Base-by-base conservation (phyloP, 2,797 vertebrate genomes). In the Gadopsis marmoratus region DNA sequence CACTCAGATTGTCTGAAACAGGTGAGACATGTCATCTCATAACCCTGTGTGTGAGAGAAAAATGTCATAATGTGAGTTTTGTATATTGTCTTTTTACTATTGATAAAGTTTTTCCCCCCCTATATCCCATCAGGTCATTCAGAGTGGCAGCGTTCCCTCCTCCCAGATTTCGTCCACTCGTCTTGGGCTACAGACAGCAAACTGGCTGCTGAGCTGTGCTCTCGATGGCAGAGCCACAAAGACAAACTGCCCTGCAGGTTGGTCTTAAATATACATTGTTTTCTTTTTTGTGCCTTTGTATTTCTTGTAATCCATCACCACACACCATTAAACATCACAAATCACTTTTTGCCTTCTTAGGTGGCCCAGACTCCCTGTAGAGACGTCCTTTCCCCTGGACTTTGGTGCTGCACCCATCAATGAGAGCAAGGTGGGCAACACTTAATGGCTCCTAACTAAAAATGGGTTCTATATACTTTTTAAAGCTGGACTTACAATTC, bases 361-460 rank as follows among this genome's bases (percentile, higher is more conserved):
- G 70, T 96, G 95, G 95, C 97, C 97, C 1, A 96, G 97, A 51
- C 87, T 99, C 69, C 93, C 96, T 12, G 72, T 92, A 17, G 96
- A 98, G 58, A 94, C 95, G 1, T 92, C 94, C 35, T 86, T 95
- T 12, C 80, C 93, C 1, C 78, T 99, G 62, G 97, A 97, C 79
- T 99, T 99, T 85, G 97, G 96, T 48, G 96, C 97, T 48, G 97
- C 97, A n/a, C 96, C 97, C 1, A 94, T 99, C 50, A 97, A 96
- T 87, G 97, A 95, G 74, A 98, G 96, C 71, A 96, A 95, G 96
- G 98, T 99, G 78, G 93, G 93, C 14, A 5, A 37, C 5, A 7
- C 6, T 17, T 10, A 4, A 5, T 39, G 2, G 2, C 12, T 74
- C 17, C 31, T 37, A 17, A 14, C 10, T 70, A 1, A 45, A 65